phyloP scores from a whole-genome alignment of 2,113 vertebrate genomes.

The Leucoraja erinaceus region DNA sequence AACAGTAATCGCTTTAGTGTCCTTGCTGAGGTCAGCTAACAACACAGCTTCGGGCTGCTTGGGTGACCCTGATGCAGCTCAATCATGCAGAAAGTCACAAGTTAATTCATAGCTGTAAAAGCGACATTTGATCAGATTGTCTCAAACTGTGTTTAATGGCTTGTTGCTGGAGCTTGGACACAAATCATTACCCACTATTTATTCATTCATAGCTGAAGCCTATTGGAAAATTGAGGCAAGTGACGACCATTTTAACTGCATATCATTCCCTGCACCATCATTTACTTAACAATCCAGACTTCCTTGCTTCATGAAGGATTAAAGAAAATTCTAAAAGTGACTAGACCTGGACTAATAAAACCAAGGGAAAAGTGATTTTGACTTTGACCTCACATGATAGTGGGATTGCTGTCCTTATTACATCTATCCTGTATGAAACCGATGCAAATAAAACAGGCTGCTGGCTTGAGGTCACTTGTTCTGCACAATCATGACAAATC shows the following conservation, averaged over 20 bases:
- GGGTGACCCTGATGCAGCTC: conserved; percentile 48
- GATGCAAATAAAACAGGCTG: not conserved
- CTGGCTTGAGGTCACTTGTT: not conserved
- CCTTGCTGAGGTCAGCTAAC: conserved; percentile 1
- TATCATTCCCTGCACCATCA: not conserved
- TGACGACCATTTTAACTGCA: conserved; percentile 66
- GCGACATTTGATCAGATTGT: conserved; percentile 78
- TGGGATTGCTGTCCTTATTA: not conserved
- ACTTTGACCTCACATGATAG: not conserved
- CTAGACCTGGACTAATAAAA: not conserved
- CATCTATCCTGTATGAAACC: not conserved
- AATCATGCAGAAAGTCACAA: conserved; percentile 63
- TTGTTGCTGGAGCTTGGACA: conserved; percentile 78
- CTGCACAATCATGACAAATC: not conserved
- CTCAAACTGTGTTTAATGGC: conserved; percentile 80
- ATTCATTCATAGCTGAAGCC: conserved; percentile 71
- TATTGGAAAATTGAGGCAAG: conserved; percentile 68
- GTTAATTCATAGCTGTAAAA: conserved; percentile 64
- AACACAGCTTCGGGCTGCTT: not conserved
- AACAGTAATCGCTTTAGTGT: not conserved
- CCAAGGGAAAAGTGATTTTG: not conserved
- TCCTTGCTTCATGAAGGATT: not conserved
- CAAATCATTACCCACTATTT: conserved; percentile 88
- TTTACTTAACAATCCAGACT: not conserved
- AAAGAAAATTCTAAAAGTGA: not conserved